Conservation (phyloP, 64 coral and sea anemone genomes). For the Porites lutea region DNA sequence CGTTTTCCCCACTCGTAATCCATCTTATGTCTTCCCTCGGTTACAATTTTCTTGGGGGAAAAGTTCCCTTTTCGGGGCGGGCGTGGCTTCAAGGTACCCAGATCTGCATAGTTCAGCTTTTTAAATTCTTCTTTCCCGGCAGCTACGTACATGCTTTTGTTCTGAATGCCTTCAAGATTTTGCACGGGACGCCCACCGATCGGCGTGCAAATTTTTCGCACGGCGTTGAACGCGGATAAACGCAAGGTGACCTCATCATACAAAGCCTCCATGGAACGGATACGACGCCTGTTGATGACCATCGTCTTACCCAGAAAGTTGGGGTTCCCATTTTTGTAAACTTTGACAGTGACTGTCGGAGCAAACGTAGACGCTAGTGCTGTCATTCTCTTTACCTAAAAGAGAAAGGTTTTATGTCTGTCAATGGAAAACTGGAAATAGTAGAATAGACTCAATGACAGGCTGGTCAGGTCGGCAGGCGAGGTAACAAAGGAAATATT, state of each 20-base stretch:
- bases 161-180: conserved; percentile 52
- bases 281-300: conserved; percentile 66
- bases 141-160: conserved; percentile 72
- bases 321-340: conserved; percentile 82
- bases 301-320: conserved; percentile 80
- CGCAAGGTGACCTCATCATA: conserved; percentile 56
- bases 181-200: conserved; percentile 57
- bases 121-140: conserved; percentile 75
- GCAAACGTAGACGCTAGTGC: background rate
- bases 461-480: no score
- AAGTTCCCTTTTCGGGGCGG: conserved; percentile 42
- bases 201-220: conserved; percentile 78
- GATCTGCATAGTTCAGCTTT: conserved; percentile 74
- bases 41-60: background rate
- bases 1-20: conserved; percentile 84
- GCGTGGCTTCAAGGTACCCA: conserved; percentile 3
- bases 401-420: background rate
- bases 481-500: no score
- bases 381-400: conserved; percentile 10
- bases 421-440: no score
- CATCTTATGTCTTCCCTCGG: conserved; percentile 53
- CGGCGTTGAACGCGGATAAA: conserved; percentile 64
- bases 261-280: conserved; percentile 67
- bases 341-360: conserved; percentile 54
- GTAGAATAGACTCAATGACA: no score